Evolutionary conservation across 37 sponge, comb jelly and placozoan genomes (phyloP), one percentile per base, ranked within the genome.

Genomic region (Diacarnus erythraeanus): DNA sequence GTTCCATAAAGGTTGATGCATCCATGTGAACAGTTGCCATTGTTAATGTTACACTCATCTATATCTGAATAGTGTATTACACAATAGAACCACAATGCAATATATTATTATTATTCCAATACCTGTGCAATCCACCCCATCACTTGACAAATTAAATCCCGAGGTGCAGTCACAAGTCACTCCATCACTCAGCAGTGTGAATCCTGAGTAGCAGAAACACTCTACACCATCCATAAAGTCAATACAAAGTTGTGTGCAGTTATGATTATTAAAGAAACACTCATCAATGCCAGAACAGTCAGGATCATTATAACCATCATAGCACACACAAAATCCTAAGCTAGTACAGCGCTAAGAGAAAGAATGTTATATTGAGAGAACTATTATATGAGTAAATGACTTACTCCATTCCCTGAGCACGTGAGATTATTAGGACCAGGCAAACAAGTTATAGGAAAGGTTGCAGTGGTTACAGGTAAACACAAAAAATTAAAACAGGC

Each of bases 341-440:
- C 77, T 76, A 42, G 61, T 87, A 51, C 88, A 87, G 21, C 31
- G 37, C 88, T 87, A 38, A 0, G 60, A 6, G 39, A 29, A n/a
- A n/a, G n/a, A n/a, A n/a, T n/a, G n/a, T n/a, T n/a, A n/a, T n/a
- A 17, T 3, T 47, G 30, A 18, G 30, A 64, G 29, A 10, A 23
- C n/a, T 10, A 64, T 9, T 25, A 23, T 27, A 64, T 20, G 25
- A 20, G 8, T 27, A 27, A 27, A 23, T 15, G 17, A 38, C 77
- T 71, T 41, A 83, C 84, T 22, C 83, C 89, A 82, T 82, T 81
- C 15, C 83, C 88, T 58, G 88, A 88, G 44, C 88, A 88, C 6
- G 31, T 35, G 15, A n/a, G 38, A 40, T 58, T 77, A 71, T 88
- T 88, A 38, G 39, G 41, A 36, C 74, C 78, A 74, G 56, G 27